Evolutionary conservation across 2,888 invertebrate species (phyloP).

Genomic region (Heliconius ethilla): DNA sequence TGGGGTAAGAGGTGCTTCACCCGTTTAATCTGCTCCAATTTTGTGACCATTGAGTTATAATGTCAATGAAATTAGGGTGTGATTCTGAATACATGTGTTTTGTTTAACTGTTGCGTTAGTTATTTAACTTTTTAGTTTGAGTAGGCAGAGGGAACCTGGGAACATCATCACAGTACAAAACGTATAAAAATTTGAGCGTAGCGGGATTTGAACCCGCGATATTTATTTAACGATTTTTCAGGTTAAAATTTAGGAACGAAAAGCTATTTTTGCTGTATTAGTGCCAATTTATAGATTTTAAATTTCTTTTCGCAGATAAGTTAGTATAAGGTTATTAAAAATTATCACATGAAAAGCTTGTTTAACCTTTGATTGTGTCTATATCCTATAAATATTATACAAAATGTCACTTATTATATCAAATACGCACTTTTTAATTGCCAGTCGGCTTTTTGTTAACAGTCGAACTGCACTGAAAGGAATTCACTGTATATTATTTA

Average conservation of each 20-base stretch:
- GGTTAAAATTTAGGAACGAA: not conserved
- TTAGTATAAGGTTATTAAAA: not conserved
- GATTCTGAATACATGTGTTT: not conserved
- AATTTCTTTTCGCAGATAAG: not conserved
- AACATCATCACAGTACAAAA: too few species aligned
- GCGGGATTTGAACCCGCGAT: too few species aligned
- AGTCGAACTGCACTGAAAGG: not conserved
- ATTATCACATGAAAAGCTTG: not conserved
- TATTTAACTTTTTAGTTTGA: not conserved
- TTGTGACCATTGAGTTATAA: not conserved
- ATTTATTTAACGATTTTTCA: too few species aligned
- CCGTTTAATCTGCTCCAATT: not conserved
- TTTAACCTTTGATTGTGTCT: not conserved
- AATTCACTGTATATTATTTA: not conserved
- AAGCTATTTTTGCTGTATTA: not conserved
- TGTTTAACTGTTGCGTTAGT: not conserved
- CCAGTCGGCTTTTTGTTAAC: not conserved
- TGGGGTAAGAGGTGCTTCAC: not conserved
- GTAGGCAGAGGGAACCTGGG: too few species aligned
- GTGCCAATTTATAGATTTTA: not conserved
- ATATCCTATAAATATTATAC: not conserved
- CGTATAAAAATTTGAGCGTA: not conserved
- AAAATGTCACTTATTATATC: conserved; percentile 1
- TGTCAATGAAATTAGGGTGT: not conserved
- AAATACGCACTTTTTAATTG: not conserved